Evolutionary conservation across 2,888 invertebrate species (phyloP).

Genomic region (Athrips mouffetella): DNA sequence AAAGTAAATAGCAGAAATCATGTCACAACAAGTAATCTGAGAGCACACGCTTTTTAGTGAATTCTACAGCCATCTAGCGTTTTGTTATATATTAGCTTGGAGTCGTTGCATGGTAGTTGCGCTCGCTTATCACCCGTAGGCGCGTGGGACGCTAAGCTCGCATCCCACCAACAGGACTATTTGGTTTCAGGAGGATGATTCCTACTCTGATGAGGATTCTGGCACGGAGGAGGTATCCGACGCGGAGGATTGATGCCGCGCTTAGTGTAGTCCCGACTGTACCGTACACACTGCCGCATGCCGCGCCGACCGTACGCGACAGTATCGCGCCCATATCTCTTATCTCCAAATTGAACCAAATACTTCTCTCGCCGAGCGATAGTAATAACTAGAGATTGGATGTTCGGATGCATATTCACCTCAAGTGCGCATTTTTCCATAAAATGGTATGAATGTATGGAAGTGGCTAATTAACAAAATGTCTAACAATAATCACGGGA

Average conservation of each 20-base stretch:
- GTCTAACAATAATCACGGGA: too few relatives aligned
- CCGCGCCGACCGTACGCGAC: constrained; percentile 1
- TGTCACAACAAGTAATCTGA: not conserved
- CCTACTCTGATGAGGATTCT: constrained; percentile 71
- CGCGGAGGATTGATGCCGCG: constrained; percentile 57
- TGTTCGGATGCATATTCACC: too few relatives aligned
- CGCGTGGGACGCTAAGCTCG: constrained; percentile 33
- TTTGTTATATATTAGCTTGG: constrained; percentile 33
- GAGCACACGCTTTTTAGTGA: constrained; percentile 39
- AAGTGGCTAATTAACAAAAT: too few relatives aligned
- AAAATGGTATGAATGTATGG: too few relatives aligned
- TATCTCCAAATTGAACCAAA: constrained; percentile 46
- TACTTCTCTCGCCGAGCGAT: constrained; percentile 39
- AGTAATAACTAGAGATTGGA: too few relatives aligned
- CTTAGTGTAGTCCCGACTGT: not conserved
- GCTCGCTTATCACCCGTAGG: constrained; percentile 46
- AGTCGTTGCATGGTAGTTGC: constrained; percentile 57
- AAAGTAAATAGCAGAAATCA: not conserved
- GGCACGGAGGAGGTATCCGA: constrained; percentile 73
- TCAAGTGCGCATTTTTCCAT: too few relatives aligned
- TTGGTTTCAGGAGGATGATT: constrained; percentile 75
- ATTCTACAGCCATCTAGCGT: constrained; percentile 72
- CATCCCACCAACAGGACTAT: constrained; percentile 56
- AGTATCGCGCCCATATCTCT: constrained; percentile 49
- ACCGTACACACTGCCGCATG: not conserved